These are phyloP conservation scores for Trinectes maculatus DNA, from an alignment of 2,113 vertebrate genomes.

Conservation along the genomic window DNA sequence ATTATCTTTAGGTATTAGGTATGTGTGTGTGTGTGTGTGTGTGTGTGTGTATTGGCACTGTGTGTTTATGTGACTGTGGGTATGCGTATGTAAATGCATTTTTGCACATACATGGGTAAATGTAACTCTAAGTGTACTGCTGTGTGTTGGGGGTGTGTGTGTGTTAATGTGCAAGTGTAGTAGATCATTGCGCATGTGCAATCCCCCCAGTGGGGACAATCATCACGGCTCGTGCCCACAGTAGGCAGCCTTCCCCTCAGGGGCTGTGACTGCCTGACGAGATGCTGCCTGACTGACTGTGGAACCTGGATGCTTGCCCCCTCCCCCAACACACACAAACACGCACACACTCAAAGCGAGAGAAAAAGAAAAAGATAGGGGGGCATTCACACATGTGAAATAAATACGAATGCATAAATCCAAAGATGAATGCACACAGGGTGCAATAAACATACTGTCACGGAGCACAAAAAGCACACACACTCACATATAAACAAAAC, in stretches of 20 bases:
- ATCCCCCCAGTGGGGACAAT: conserved; percentile 75
- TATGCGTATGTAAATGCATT: not conserved
- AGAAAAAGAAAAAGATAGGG: not conserved
- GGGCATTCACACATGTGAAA: conserved; percentile 5
- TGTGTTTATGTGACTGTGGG: conserved; percentile 4
- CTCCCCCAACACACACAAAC: conserved; percentile 24
- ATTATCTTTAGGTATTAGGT: conserved; percentile 15
- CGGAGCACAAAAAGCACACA: conserved; percentile 12
- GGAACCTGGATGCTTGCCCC: conserved; percentile 70
- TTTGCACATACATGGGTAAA: conserved; percentile 17
- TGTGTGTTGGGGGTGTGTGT: conserved; percentile 33
- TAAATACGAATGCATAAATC: conserved; percentile 43
- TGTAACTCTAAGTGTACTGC: conserved; percentile 31
- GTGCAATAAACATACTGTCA: not conserved
- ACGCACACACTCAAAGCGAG: not conserved
- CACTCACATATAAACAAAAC: conserved; percentile 9
- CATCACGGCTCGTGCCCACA: conserved; percentile 81
- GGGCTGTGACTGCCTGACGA: conserved; percentile 79
- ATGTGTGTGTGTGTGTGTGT: conserved; percentile 9
- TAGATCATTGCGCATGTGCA: conserved; percentile 63
- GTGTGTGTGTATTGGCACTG: too few species aligned
- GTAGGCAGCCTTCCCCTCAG: conserved; percentile 78
- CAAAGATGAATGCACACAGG: conserved; percentile 30
- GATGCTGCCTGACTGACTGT: conserved; percentile 82
- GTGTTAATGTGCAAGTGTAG: conserved; percentile 43